Base-by-base conservation (phyloP, 2,797 vertebrate genomes). In the Sciurus vulgaris region DNA sequence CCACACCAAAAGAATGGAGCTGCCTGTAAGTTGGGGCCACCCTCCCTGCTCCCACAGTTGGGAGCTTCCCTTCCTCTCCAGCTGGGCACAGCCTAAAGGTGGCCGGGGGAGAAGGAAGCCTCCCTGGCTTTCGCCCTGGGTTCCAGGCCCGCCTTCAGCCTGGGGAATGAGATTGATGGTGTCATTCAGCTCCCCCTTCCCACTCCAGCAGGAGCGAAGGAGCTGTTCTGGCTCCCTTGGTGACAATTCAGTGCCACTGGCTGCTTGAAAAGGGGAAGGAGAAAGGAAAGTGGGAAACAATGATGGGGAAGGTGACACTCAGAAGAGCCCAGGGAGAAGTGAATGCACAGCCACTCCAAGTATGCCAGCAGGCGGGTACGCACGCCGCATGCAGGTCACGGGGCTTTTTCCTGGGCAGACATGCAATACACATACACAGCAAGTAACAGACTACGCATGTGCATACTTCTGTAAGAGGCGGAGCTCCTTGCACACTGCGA, bases 301-400 rank as follows among this genome's bases (percentile, higher is more conserved):
- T 14, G 61, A 86, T 33, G 67, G 86, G 59, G 72, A 93, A 91
- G 93, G 89, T 67, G 90, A 90, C 85, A 84, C 94, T 81, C 24
- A 11, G n/a, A 12, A 74, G 74, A 91, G 47, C 1, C 0, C 0
- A 12, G 51, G 73, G 89, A 56, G 67, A 56, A 0, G 0, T 1
- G 35, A 38, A 22, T 2, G 15, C 81, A 17, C 18, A n/a, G 49
- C n/a, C 33, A 17, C 70, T 61, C 44, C 4, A 20, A 73, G 15
- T 12, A 15, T 9, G 20, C 33, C 14, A 49, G 65, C 7, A 0
- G 0, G 24, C 54, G 30, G 67, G 51, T 10, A 0, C 3, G 18
- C 33, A 9, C 61, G 5, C 0, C 0, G 72, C 6, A 7, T 1
- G 0, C 0, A 2, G 61, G 22, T 7, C 69, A 10, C 4, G 1